Percentiles rank a stretch among this genome's conserved stretches.
Conservation (phyloP, 1,140 invertebrate species). For the honey bee (Apis mellifera) region DNA sequence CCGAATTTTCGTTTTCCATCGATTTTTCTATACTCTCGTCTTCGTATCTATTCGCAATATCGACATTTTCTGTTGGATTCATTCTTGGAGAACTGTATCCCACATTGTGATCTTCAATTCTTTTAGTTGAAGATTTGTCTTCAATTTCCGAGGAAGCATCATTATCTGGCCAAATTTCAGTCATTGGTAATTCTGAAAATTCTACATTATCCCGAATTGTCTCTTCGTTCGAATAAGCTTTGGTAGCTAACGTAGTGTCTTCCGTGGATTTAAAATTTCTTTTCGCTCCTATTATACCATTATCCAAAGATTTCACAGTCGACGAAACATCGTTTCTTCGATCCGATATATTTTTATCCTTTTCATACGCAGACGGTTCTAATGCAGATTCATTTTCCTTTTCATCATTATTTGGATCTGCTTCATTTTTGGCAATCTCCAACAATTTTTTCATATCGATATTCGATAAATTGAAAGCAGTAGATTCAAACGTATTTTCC, state of each 20-base stretch:
- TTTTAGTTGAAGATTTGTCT: neutral
- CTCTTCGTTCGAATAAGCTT: neutral
- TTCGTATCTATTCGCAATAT: neutral
- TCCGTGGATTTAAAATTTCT: neutral
- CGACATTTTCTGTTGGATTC: neutral
- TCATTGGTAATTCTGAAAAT: neutral
- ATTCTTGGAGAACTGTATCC: neutral
- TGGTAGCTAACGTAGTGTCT: too few relatives aligned
- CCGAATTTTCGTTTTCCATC: neutral
- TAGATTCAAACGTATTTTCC: neutral
- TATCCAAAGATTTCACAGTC: neutral
- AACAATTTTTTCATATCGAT: slow-evolving; percentile 16
- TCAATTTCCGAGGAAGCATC: neutral
- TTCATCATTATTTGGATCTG: neutral
- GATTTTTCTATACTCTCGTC: slow-evolving; percentile 23
- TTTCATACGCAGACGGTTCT: neutral
- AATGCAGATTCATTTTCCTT: neutral
- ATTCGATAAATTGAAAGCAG: neutral
- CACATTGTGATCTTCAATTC: neutral
- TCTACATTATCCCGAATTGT: too few relatives aligned
- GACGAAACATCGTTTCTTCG: neutral
- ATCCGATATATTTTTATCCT: too few relatives aligned
- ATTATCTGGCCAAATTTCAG: neutral
- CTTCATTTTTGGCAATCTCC: slow-evolving; percentile 7
- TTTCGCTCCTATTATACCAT: neutral